Percentiles rank a stretch among this genome's conserved stretches.
Evolutionary conservation across 2,888 invertebrate genomes (phyloP).

Genomic region (Mythimna lalbum): DNA sequence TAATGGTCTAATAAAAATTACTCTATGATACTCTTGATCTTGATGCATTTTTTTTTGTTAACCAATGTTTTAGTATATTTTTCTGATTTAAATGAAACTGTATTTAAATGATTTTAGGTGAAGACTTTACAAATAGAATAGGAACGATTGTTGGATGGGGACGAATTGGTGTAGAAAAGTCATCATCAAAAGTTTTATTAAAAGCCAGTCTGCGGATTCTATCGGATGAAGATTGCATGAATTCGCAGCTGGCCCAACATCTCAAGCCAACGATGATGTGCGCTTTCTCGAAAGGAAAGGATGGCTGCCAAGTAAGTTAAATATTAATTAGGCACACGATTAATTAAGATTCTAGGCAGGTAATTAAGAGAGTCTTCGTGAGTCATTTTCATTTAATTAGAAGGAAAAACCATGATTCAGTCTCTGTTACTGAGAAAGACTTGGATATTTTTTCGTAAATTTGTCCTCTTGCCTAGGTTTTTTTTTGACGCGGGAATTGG

Average conservation of each 20-base stretch:
- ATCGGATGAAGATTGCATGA: slow-evolving; percentile 81
- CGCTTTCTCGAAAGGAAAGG: slow-evolving; percentile 91
- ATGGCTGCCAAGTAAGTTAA: slow-evolving; percentile 91
- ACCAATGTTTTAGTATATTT: no score
- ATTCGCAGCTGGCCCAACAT: slow-evolving; percentile 83
- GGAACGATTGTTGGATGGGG: slow-evolving; percentile 91
- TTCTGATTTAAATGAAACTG: background rate
- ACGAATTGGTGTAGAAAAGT: slow-evolving; percentile 81
- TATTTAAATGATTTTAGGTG: slow-evolving; percentile 71
- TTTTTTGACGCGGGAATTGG: no score
- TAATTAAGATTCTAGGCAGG: background rate
- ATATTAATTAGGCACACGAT: slow-evolving; percentile 15
- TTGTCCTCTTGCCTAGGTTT: no score
- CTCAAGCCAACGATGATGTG: slow-evolving; percentile 91
- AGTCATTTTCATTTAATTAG: background rate
- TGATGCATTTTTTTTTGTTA: background rate
- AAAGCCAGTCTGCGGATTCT: slow-evolving; percentile 87
- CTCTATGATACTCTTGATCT: background rate
- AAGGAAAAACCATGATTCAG: background rate
- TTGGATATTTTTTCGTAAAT: no score
- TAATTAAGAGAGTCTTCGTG: slow-evolving; percentile 6
- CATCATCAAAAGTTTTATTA: slow-evolving; percentile 85
- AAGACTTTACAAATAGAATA: slow-evolving; percentile 80
- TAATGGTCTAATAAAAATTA: background rate
- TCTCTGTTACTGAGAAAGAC: no score